A percentile compares a stretch with the other conserved stretches of the same genome.
Conservation (phyloP, 2,888 invertebrate species). For the Incurvaria masculella region DNA sequence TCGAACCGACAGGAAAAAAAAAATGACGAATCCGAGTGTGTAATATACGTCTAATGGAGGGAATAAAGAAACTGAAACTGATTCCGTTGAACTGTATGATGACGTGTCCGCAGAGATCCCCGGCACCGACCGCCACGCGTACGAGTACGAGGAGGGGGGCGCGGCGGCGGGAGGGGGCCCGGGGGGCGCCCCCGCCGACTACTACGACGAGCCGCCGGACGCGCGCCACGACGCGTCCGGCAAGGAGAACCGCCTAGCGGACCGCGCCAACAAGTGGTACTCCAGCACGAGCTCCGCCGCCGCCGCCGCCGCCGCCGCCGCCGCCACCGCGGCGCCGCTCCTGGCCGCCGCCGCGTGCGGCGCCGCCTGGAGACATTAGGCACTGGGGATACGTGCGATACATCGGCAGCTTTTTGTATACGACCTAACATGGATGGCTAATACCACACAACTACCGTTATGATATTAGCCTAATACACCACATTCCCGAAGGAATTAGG, state of each 20-base stretch:
- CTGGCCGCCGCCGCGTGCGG: conserved; percentile 17
- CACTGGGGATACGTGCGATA: too few species aligned
- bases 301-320: conserved; percentile 26
- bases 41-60: too few species aligned
- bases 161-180: conserved; percentile 39
- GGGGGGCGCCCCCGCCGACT: conserved; percentile 41
- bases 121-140: conserved; percentile 44
- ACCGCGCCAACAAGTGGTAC: conserved; percentile 52
- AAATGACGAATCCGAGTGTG: too few species aligned
- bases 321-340: conserved; percentile 24
- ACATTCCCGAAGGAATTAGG: too few species aligned
- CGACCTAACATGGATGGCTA: too few species aligned
- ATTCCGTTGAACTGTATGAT: too few species aligned
- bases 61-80: too few species aligned
- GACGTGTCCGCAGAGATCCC: conserved; percentile 42
- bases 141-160: conserved; percentile 41
- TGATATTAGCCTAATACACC: too few species aligned
- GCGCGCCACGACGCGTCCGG: conserved; percentile 24
- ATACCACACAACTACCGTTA: too few species aligned
- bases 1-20: too few species aligned
- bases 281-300: conserved; percentile 44
- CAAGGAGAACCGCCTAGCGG: conserved; percentile 46
- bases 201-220: conserved; percentile 31
- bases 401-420: too few species aligned
- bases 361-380: too few species aligned